Base-by-base conservation (phyloP, 1,140 invertebrate species). In the Sitobion miscanthi region DNA sequence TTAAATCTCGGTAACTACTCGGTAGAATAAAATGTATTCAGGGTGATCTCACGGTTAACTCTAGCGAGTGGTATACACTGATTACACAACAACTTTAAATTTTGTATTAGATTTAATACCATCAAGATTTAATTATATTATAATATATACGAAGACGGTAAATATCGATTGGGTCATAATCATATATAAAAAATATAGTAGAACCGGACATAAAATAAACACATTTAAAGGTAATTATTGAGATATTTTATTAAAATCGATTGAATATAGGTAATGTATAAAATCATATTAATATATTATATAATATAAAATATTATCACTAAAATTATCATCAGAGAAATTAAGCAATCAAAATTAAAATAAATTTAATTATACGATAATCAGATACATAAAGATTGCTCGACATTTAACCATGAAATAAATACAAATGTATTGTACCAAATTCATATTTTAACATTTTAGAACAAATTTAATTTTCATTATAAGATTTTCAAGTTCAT, bases 111-210 rank as follows among this genome's bases (percentile, higher is more conserved):
- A 35, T 35, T 35, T 35, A 35, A 35, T 35, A 77, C 17, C n/a
- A 77, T 77, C n/a, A 77, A 77, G 62, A 69, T n/a, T n/a, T 77
- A n/a, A 77, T 77, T 77, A 62, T 54, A 57, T n/a, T 77, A 77
- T 77, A 77, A 77, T n/a, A 77, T 20, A 35, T n/a, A 77, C 52
- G 30, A 62, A 77, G 3, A 69, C 30, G 62, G 11, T 52, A 20
- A 52, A 52, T 4, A 69, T n/a, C 11, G 62, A 77, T 35, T 17
- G 5, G 14, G 30, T n/a, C 11, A 54, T 54, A 54, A 49, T 14
- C 47, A 49, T 14, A 62, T 62, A 42, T 77, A 77, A 77, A 77
- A 77, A 17, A 17, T 3, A n/a, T n/a, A 77, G 52, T n/a, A 77
- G 14, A 17, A 77, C n/a, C n/a, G 4, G 6, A n/a, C 14, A 35